These are phyloP conservation scores for Sepiola atlantica DNA, from an alignment of 2,888 invertebrate species.

Conservation along the genomic window DNA sequence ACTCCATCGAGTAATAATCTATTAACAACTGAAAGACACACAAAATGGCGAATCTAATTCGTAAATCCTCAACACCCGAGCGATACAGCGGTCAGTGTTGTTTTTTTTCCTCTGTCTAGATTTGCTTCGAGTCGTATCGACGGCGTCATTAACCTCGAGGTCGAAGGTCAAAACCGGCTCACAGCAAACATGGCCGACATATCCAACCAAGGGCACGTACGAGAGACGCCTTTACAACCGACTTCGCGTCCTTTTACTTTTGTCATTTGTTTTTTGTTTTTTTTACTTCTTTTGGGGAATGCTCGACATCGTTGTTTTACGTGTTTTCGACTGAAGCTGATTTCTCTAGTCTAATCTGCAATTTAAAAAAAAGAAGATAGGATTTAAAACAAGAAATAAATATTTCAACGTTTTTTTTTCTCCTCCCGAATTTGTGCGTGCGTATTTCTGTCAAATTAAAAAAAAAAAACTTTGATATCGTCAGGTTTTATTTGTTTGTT, in stretches of 20 bases:
- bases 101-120: neutral
- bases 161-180: neutral
- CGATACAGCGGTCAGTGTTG: neutral
- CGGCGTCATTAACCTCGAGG: neutral
- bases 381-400: neutral
- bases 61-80: neutral
- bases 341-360: neutral
- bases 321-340: neutral
- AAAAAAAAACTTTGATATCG: neutral
- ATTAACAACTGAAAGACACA: neutral
- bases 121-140: neutral
- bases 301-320: neutral
- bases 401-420: neutral
- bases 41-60: constrained; percentile 32
- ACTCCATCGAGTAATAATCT: neutral
- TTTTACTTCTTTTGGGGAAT: neutral
- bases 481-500: neutral
- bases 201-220: neutral
- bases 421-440: neutral
- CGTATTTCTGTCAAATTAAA: neutral
- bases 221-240: neutral
- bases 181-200: neutral
- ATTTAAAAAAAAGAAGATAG: neutral
- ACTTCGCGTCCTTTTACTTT: neutral
- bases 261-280: neutral